A percentile compares a stretch with the other conserved stretches of the same genome.
These are phyloP conservation scores for Crenichthys baileyi DNA, from an alignment of 2,797 vertebrate genomes.

Conservation along the genomic window DNA sequence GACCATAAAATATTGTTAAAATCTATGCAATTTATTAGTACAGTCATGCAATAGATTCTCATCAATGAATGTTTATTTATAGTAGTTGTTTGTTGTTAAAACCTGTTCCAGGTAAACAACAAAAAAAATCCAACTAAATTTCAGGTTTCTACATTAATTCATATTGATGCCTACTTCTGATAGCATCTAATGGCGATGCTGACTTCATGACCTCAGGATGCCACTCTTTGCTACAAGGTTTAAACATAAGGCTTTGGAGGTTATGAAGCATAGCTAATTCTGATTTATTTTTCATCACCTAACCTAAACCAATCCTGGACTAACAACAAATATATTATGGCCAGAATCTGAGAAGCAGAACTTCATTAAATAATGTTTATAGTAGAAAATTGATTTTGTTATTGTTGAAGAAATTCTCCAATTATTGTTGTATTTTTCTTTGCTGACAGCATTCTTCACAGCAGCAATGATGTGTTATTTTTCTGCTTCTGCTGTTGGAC, in stretches of 20 bases:
- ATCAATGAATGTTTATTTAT: not conserved
- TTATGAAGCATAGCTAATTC: too few species aligned
- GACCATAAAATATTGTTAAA: not conserved
- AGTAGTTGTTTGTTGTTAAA: not conserved
- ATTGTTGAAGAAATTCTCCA: not conserved
- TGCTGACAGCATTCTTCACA: not conserved
- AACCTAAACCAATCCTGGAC: not conserved
- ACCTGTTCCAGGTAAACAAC: not conserved
- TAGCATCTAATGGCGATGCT: not conserved
- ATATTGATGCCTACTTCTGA: not conserved
- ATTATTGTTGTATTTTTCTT: not conserved
- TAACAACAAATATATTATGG: not conserved
- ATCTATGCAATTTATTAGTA: not conserved
- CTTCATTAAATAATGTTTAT: not conserved
- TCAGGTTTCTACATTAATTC: not conserved
- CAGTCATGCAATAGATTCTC: not conserved
- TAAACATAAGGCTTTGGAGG: too few species aligned
- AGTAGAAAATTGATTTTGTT: not conserved
- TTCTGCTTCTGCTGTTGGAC: constrained; percentile 19
- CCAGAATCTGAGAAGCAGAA: not conserved
- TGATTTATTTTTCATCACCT: not conserved
- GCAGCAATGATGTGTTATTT: constrained; percentile 7
- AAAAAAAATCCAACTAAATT: too few species aligned
- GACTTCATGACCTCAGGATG: too few species aligned
- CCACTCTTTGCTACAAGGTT: not conserved